Conservation (phyloP, 2,888 invertebrate species). For the Tenthredo amoena region DNA sequence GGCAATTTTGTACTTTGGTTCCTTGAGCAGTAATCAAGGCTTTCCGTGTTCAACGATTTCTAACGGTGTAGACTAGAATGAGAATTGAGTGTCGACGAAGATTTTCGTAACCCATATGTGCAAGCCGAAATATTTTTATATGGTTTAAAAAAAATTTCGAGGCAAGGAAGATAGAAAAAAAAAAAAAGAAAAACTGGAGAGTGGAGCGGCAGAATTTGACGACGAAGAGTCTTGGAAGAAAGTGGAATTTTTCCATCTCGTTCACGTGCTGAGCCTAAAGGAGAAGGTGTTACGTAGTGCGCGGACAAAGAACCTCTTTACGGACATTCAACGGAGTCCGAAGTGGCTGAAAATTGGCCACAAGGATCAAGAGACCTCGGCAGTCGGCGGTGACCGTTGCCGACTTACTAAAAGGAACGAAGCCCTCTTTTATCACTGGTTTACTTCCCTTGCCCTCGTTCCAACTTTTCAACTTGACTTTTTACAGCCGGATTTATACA, state of each 20-base stretch:
- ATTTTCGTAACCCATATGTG: background rate
- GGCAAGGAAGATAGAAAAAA: background rate
- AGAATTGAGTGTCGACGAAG: background rate
- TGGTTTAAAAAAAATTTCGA: background rate
- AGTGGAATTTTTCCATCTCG: background rate
- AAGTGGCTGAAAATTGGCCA: conserved; percentile 30
- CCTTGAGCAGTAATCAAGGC: background rate
- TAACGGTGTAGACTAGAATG: background rate
- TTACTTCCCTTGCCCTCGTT: background rate
- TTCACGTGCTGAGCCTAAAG: background rate
- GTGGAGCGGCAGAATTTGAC: background rate
- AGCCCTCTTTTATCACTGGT: conserved; percentile 8
- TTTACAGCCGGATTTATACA: background rate
- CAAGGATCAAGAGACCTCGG: background rate
- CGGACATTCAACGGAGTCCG: conserved; percentile 14
- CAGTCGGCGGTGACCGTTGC: background rate
- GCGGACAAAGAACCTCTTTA: conserved; percentile 32
- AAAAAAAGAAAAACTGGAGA: background rate
- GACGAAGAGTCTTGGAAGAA: background rate
- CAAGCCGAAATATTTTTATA: background rate
- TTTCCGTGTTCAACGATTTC: background rate
- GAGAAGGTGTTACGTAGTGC: conserved; percentile 13
- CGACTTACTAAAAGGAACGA: background rate
- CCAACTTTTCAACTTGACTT: conserved; percentile 19
- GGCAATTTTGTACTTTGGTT: background rate